phyloP scores from a whole-genome alignment of 2,888 invertebrate genomes.

The Hermaeophaga mercurialis region DNA sequence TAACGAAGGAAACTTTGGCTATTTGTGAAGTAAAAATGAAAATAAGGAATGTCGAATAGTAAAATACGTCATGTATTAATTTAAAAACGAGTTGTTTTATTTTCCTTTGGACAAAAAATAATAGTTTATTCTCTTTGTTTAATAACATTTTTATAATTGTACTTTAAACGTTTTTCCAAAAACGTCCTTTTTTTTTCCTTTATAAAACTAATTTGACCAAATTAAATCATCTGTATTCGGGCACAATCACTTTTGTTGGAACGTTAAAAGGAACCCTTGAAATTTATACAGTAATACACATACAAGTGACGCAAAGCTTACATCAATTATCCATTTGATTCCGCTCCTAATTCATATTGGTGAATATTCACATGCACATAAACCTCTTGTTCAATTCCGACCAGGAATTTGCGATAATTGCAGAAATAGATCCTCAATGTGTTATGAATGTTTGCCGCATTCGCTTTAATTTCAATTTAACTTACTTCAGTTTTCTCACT shows the following conservation, averaged over 20 bases:
- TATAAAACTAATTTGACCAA: no score
- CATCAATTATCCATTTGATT: slow-evolving; percentile 43
- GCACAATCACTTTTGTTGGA: no score
- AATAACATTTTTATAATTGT: no score
- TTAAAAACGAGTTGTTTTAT: no score
- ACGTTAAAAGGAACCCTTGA: no score
- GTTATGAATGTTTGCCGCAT: slow-evolving; percentile 43
- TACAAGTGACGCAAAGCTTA: slow-evolving; percentile 27
- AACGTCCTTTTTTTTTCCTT: no score
- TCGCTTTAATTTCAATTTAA: slow-evolving; percentile 43
- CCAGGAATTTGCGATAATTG: slow-evolving; percentile 43
- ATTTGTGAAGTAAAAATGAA: neutral
- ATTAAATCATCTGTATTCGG: no score
- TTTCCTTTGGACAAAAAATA: no score
- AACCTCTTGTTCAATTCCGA: slow-evolving; percentile 41
- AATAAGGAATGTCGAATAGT: neutral
- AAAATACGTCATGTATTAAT: no score
- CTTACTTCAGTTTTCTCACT: slow-evolving; percentile 23
- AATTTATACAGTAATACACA: slow-evolving; percentile 32
- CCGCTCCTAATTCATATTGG: slow-evolving; percentile 41
- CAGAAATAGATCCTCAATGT: slow-evolving; percentile 44
- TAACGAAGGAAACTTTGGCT: neutral
- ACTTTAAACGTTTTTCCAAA: no score
- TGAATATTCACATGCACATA: slow-evolving; percentile 41
- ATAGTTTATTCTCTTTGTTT: no score